A percentile compares a stretch with the other conserved stretches of the same genome.
phyloP scores from a whole-genome alignment of 1,140 invertebrate species.

The Pseudachorutes palmiensis region DNA sequence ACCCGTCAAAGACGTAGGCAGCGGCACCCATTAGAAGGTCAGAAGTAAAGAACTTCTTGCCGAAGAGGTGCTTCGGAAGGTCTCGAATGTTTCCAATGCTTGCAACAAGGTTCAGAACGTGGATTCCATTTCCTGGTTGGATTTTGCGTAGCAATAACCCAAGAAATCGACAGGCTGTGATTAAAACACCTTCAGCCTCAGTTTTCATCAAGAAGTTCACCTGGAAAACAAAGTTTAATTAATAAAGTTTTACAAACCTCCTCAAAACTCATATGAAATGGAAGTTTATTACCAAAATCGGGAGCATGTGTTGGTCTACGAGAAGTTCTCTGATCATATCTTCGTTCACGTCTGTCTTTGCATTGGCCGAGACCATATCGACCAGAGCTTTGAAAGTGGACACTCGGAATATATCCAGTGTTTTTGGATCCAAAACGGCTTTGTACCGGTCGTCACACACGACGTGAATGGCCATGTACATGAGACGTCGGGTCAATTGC shows the following conservation, averaged over 20 bases:
- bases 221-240: neutral
- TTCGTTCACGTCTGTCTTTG: neutral
- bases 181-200: slow-evolving; percentile 25
- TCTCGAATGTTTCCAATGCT: slow-evolving; percentile 22
- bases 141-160: slow-evolving; percentile 7
- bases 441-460: neutral
- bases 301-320: neutral
- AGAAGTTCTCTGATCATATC: slow-evolving; percentile 3
- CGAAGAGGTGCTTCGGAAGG: slow-evolving; percentile 24
- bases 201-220: slow-evolving; percentile 21
- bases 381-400: neutral
- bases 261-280: too few species aligned
- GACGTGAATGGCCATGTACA: slow-evolving; percentile 16
- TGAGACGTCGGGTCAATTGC: slow-evolving; percentile 22
- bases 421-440: neutral
- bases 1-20: slow-evolving; percentile 21
- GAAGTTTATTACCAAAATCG: neutral
- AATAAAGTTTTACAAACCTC: too few species aligned
- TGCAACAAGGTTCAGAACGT: neutral
- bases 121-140: neutral
- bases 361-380: neutral
- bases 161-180: slow-evolving; percentile 21
- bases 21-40: slow-evolving; percentile 18
- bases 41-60: slow-evolving; percentile 22
- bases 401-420: neutral